phyloP scores from a whole-genome alignment of 64 coral and sea anemone species.

The Dendronephthya gigantea region DNA sequence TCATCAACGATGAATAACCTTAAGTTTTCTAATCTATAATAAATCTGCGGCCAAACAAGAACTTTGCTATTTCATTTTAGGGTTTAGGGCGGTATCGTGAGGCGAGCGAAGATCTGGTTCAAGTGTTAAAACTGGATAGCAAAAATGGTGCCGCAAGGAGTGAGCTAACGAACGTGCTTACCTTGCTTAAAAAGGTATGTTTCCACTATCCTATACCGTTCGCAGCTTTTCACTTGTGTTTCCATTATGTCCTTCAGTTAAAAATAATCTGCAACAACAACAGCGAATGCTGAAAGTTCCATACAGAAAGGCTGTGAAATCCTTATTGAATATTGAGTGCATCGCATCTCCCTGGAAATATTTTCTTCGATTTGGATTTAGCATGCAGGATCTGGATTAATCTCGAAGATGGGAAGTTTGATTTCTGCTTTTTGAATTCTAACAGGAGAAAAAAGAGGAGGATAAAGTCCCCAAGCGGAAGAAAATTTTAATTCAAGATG shows the following conservation, averaged over 20 bases:
- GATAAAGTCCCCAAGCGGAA: background rate
- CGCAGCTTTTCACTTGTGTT: background rate
- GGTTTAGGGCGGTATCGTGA: background rate
- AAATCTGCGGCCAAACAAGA: background rate
- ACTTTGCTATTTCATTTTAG: background rate
- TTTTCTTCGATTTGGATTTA: no score
- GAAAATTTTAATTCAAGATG: background rate
- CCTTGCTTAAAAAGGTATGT: background rate
- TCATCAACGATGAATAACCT: no score
- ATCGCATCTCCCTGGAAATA: no score
- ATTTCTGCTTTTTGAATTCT: background rate
- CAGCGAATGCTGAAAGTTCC: no score
- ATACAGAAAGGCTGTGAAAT: no score
- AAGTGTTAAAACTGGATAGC: background rate
- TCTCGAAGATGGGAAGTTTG: no score
- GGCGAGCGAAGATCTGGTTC: background rate
- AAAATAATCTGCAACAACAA: no score
- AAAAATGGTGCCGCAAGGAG: background rate
- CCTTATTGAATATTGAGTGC: no score
- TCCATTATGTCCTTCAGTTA: no score
- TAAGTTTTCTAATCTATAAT: no score
- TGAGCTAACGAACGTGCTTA: background rate
- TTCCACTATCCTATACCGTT: background rate
- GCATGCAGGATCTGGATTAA: no score
- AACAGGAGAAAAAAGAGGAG: background rate